A percentile compares a stretch with the other conserved stretches of the same genome.
phyloP scores from a whole-genome alignment of 2,113 vertebrate genomes.

The Odontophorus gujanensis region DNA sequence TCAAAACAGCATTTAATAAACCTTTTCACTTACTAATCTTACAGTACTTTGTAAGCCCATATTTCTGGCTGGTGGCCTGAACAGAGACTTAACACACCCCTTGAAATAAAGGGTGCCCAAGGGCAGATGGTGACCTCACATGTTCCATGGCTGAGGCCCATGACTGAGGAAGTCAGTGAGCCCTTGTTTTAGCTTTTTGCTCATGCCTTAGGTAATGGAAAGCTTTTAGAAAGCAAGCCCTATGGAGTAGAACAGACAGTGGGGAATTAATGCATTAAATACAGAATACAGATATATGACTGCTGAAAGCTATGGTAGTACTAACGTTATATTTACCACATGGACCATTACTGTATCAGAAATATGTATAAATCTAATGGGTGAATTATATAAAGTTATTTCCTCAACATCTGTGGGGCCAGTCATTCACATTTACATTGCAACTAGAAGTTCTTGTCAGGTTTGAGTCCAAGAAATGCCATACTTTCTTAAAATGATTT shows the following conservation, averaged over 20 bases:
- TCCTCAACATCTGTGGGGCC: neutral
- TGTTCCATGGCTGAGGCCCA: neutral
- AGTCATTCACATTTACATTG: neutral
- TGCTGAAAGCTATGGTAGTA: neutral
- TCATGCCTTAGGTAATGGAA: neutral
- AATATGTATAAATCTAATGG: neutral
- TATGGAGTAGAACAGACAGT: neutral
- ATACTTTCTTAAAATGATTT: neutral
- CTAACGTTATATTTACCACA: neutral
- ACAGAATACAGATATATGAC: neutral
- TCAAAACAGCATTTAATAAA: neutral
- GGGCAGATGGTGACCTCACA: neutral
- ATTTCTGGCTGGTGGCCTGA: neutral
- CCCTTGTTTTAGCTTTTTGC: slow-evolving; percentile 20
- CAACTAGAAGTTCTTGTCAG: neutral
- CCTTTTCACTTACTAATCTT: neutral
- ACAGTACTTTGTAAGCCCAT: accelerated
- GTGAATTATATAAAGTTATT: neutral
- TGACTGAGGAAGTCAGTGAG: neutral
- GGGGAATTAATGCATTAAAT: slow-evolving; percentile 8
- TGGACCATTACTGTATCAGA: neutral
- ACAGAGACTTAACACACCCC: neutral
- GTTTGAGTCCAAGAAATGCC: neutral
- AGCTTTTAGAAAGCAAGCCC: neutral
- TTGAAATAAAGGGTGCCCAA: neutral